A percentile compares a stretch with the other conserved stretches of the same genome.
Evolutionary conservation across 2,888 invertebrate genomes (phyloP).

Genomic region (Trissolcus japonicus): DNA sequence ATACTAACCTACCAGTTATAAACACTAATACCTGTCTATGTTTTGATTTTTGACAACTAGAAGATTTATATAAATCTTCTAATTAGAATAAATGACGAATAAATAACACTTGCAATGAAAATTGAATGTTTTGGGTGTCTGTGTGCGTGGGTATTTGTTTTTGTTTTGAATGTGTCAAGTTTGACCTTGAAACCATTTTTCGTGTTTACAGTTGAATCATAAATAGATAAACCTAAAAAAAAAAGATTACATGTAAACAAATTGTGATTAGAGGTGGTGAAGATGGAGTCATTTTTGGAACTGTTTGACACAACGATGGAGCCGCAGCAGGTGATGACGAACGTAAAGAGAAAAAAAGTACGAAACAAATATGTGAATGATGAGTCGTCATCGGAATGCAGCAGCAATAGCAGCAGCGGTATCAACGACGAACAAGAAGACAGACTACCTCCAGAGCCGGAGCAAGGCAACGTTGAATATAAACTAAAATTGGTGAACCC

Average conservation of each 20-base stretch:
- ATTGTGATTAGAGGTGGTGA: constrained; percentile 19
- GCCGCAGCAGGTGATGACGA: constrained; percentile 15
- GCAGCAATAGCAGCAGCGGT: constrained; percentile 74
- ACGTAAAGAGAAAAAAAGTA: constrained; percentile 76
- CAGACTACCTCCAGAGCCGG: constrained; percentile 91
- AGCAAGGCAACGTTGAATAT: constrained; percentile 97
- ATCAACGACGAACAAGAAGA: constrained; percentile 78
- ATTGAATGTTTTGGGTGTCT: too few species aligned
- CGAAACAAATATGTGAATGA: constrained; percentile 74
- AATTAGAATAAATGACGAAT: too few species aligned
- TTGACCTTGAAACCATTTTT: not conserved
- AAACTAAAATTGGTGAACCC: constrained; percentile 96
- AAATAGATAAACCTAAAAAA: not conserved
- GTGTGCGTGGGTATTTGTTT: too few species aligned
- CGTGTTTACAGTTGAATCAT: not conserved
- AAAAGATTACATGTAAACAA: not conserved
- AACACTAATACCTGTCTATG: constrained; percentile 18
- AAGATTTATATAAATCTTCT: too few species aligned
- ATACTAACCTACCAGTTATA: constrained; percentile 12
- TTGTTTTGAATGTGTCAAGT: too few species aligned
- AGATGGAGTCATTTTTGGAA: constrained; percentile 89
- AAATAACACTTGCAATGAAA: too few species aligned
- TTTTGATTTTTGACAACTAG: constrained; percentile 6
- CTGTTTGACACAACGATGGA: constrained; percentile 83
- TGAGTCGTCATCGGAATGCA: constrained; percentile 69